Evolutionary conservation across 2,888 invertebrate genomes (phyloP).

Genomic region (Chaetogeoica ovagalla): DNA sequence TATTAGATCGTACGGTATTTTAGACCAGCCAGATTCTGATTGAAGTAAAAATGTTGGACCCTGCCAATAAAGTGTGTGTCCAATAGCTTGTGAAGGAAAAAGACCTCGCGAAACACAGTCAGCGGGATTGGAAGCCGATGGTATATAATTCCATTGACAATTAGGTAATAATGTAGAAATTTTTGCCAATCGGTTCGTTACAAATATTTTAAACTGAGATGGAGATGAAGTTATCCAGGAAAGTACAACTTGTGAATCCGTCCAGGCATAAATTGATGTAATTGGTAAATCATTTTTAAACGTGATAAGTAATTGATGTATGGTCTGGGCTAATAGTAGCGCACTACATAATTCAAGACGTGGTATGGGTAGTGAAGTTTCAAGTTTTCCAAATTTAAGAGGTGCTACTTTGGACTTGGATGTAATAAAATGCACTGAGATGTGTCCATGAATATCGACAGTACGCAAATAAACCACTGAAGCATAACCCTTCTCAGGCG

Average conservation of each 20-base stretch:
- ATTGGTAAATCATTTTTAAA: constrained; percentile 54
- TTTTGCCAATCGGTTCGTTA: constrained; percentile 55
- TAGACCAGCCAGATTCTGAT: not conserved
- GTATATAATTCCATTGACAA: not conserved
- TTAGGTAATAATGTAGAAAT: constrained; percentile 31
- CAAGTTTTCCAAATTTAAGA: constrained; percentile 42
- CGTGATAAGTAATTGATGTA: constrained; percentile 53
- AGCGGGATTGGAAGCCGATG: not conserved
- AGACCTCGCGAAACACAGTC: constrained; percentile 16
- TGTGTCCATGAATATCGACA: constrained; percentile 10
- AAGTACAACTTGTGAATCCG: constrained; percentile 56
- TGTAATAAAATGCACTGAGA: constrained; percentile 55
- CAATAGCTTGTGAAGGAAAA: not conserved
- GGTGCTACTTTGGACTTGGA: constrained; percentile 57
- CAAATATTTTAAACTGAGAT: constrained; percentile 55
- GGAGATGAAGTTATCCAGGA: constrained; percentile 55
- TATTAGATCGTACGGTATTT: not conserved
- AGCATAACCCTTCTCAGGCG: constrained; percentile 51
- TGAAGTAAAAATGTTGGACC: constrained; percentile 9
- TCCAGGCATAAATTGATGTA: constrained; percentile 55
- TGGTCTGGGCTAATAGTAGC: constrained; percentile 55
- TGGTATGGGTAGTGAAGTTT: constrained; percentile 55
- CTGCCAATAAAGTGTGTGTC: constrained; percentile 6
- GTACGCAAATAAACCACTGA: constrained; percentile 55
- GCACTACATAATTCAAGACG: constrained; percentile 57